Evolutionary conservation across 1,140 invertebrate species (phyloP), one percentile per base, ranked within the genome.

Genomic region (Cherax quadricarinatus): DNA sequence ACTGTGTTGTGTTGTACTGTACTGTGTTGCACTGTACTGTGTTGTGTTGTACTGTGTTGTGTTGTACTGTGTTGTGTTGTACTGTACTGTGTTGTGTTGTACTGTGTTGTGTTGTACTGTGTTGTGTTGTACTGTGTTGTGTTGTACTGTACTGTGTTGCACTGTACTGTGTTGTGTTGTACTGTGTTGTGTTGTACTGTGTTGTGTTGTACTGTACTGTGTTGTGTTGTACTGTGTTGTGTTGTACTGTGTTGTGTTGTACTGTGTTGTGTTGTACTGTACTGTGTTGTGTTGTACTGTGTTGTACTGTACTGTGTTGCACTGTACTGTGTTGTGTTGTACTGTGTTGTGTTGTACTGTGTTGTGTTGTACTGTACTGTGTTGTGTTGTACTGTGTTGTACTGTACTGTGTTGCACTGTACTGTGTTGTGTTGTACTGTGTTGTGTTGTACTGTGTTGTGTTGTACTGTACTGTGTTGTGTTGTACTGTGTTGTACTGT

Each of bases 381-480:
- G 2, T 2, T 41, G 30, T 41, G 0, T 2, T 41, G 30, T 41
- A 41, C 30, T 41, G 62, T 70, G 18, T 18, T 21, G 18, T 41
- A 41, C 2, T 41, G 30, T 41, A 41, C 30, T 41, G 30, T 41
- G 2, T 2, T 41, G 30, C 2, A 2, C 30, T 41, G 30, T 41
- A 2, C 30, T 41, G 30, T 41, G 30, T 41, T 41, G 30, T 1
- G 30, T 41, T 41, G 30, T 41, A 41, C 30, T 41, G 30, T 41
- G 30, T 2, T 41, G 53, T 57, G 0, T 3, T 10, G 53, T 57
- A 57, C 7, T 93, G 70, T 88, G 92, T 91, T 88, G 90, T 94
- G 92, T 93, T 93, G 89, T 94, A 92, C 85, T 93, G n/a, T n/a
- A 70, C 62, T 21, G 62, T 70, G 21, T 18, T 21, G 21, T 70